Evolutionary conservation across 2,113 vertebrate genomes (phyloP), one percentile per base, ranked within the genome.

Genomic region (Hippocampus barbouri): DNA sequence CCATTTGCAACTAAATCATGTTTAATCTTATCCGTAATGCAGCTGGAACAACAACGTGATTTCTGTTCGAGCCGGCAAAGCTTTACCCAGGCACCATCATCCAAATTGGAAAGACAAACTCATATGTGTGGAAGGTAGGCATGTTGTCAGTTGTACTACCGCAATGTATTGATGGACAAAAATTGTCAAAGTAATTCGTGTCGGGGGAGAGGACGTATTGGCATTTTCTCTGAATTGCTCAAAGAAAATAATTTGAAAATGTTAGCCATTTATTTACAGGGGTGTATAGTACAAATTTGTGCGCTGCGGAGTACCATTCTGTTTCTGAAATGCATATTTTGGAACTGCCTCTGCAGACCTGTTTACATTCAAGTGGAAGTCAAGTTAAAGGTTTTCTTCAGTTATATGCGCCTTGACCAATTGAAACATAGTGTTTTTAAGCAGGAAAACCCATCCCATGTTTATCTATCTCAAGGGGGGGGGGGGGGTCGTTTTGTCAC

Each of bases 81-180:
- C 93, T 79, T 51, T 98, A 53, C 93, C 93, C 21, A 96, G 93
- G 84, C 89, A 85, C 78, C 90, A 91, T 73, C 91, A 85, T 72
- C 75, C 25, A 77, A 94, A 95, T 73, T 99, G 96, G 97, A 95
- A 90, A 91, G 93, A 93, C 91, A 98, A 97, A 83, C 98, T 88
- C 86, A 95, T 99, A 85, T 98, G 95, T 90, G 90, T 99, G 69
- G 97, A 99, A 95, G 97, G 97, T 99, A 93, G 83, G 54, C 43
- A 69, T 27, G 65, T 68, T 9, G 68, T 2, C 47, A 40, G 21
- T 30, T 27, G 2, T 23, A 40, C 49, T 8, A 30, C 11, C 5
- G 54, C 38, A 41, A 2, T 0, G 25, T 18, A 15, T 16, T 30
- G 15, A 11, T 4, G 47, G 15, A 25, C n/a, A 57, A 9, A 4